Conservation (phyloP, 2,113 vertebrate genomes). For the Otus sunia region DNA sequence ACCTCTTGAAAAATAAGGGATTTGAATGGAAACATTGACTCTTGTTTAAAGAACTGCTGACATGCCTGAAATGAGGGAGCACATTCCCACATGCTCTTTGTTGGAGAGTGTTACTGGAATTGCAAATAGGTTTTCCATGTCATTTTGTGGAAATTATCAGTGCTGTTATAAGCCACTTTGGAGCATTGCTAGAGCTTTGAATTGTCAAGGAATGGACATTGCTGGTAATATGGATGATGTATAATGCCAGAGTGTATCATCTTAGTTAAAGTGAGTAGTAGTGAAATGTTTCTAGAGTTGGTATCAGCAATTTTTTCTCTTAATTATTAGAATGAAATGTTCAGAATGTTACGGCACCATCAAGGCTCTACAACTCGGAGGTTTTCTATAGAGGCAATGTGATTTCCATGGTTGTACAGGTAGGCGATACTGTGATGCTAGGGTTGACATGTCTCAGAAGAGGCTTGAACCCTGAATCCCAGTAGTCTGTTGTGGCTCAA, state of each 20-base stretch:
- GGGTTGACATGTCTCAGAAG: not conserved
- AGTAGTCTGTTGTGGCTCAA: not conserved
- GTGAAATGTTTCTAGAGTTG: not conserved
- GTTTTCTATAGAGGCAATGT: not conserved
- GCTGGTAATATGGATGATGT: not conserved
- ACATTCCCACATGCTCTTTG: constrained; percentile 31
- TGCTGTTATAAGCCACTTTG: not conserved
- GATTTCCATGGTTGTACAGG: not conserved
- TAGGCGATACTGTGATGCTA: not conserved
- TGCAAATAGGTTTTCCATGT: constrained; percentile 45
- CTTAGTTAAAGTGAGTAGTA: not conserved
- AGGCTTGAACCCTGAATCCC: not conserved
- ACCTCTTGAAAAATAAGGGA: constrained; percentile 2
- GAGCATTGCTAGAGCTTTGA: not conserved
- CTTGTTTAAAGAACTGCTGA: not conserved
- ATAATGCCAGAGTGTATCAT: not conserved
- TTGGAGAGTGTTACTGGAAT: constrained; percentile 31
- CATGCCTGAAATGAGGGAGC: not conserved
- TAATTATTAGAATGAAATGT: not conserved
- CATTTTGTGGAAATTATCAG: constrained; percentile 11
- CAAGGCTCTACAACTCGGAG: not conserved
- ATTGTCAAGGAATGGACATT: not conserved
- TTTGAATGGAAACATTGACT: constrained; percentile 52
- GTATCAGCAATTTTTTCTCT: not conserved
- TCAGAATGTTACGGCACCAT: not conserved